phyloP scores from a whole-genome alignment of 2,888 invertebrate species.

The Trichogramma evanescens region DNA sequence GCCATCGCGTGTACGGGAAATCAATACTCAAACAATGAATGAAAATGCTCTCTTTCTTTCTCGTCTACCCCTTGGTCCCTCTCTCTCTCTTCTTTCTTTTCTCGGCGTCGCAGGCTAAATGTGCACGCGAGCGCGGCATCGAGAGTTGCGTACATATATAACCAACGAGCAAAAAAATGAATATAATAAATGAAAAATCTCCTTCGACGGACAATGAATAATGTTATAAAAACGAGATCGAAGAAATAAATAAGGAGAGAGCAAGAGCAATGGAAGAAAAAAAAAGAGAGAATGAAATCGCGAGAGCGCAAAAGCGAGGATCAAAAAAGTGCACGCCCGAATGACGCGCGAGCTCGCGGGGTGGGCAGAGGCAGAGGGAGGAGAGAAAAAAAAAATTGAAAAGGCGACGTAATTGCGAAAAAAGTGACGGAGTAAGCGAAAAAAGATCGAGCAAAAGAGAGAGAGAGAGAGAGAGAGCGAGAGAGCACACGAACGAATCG shows the following conservation, averaged over 20 bases:
- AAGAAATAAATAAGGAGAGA: background rate
- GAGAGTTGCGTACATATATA: too few relatives aligned
- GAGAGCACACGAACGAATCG: conserved; percentile 18
- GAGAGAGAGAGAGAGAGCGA: background rate
- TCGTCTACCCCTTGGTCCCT: too few relatives aligned
- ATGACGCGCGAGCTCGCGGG: too few relatives aligned
- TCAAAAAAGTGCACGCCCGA: too few relatives aligned
- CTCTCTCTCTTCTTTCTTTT: too few relatives aligned
- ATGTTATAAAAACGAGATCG: background rate
- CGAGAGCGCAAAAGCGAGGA: too few relatives aligned
- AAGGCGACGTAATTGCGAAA: conserved; percentile 20
- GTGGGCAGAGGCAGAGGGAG: too few relatives aligned
- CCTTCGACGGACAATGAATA: background rate
- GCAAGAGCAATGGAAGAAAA: conserved; percentile 10
- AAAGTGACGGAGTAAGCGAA: conserved; percentile 13
- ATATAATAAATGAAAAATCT: background rate
- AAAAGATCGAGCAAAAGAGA: conserved; percentile 5
- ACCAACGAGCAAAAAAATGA: background rate
- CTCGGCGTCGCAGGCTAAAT: too few relatives aligned
- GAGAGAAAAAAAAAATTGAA: conserved; percentile 13
- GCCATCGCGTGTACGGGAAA: too few relatives aligned
- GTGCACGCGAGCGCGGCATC: too few relatives aligned
- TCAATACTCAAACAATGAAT: too few relatives aligned
- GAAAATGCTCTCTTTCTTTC: too few relatives aligned
- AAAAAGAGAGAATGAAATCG: conserved; percentile 9